These are phyloP conservation scores for Lithophane leautieri DNA, from an alignment of 2,888 invertebrate genomes.

Conservation along the genomic window DNA sequence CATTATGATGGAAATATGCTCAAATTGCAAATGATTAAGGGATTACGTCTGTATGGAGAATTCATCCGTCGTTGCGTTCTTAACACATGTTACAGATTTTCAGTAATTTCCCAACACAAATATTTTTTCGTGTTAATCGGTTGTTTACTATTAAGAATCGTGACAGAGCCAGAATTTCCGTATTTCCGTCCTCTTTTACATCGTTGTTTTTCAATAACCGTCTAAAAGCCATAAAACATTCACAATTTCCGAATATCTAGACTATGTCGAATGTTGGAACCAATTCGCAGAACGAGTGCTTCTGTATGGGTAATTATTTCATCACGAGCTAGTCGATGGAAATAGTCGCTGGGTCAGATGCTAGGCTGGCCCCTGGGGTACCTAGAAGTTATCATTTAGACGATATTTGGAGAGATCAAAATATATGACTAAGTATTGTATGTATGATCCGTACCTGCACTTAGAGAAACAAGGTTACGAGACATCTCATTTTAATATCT, in stretches of 20 bases:
- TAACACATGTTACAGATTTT: conserved; percentile 15
- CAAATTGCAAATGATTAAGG: no score
- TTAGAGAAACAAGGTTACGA: not conserved
- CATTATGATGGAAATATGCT: no score
- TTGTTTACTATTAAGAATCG: conserved; percentile 43
- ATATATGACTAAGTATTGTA: not conserved
- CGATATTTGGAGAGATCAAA: not conserved
- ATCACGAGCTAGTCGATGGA: conserved; percentile 63
- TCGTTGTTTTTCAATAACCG: conserved; percentile 55
- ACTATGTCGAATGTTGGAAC: conserved; percentile 65
- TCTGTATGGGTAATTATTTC: conserved; percentile 64
- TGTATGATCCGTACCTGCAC: not conserved
- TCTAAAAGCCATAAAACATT: conserved; percentile 49
- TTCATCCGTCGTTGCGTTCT: no score
- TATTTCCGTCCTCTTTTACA: conserved; percentile 17
- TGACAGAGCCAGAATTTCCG: conserved; percentile 19
- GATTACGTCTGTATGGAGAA: no score
- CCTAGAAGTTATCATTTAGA: conserved; percentile 17
- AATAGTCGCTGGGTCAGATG: conserved; percentile 61
- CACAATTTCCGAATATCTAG: conserved; percentile 63
- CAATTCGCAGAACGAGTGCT: conserved; percentile 58
- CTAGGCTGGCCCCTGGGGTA: conserved; percentile 40
- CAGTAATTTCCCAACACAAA: conserved; percentile 26
- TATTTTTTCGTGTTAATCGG: conserved; percentile 6
- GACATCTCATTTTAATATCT: not conserved